These are phyloP conservation scores for Agapornis roseicollis DNA, from an alignment of 2,113 vertebrate species.

Conservation along the genomic window DNA sequence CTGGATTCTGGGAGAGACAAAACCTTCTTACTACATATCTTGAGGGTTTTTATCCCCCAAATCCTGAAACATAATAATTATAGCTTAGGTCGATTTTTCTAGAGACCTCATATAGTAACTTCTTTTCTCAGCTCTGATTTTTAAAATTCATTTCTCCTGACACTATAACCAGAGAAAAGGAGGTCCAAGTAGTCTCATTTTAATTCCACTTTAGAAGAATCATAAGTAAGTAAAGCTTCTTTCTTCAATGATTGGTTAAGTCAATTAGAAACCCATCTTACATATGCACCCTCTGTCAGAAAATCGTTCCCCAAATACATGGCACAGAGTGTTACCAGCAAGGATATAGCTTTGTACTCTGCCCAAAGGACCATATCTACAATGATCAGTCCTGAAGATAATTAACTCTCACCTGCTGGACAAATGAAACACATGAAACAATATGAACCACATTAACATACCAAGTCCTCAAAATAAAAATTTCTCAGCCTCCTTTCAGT, in stretches of 20 bases:
- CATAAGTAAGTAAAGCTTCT: background rate
- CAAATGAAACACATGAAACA: background rate
- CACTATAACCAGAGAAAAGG: background rate
- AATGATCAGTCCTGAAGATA: background rate
- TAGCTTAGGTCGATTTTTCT: background rate
- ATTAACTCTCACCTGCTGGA: background rate
- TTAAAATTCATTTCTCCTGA: background rate
- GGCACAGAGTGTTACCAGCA: background rate
- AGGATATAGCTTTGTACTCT: background rate
- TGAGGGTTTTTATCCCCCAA: background rate
- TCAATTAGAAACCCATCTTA: background rate
- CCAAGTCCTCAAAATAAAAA: background rate
- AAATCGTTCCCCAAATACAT: background rate
- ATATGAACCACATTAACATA: accelerated
- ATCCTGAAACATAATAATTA: slow-evolving; percentile 15
- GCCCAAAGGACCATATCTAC: background rate
- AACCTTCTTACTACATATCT: background rate
- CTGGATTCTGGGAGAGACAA: slow-evolving; percentile 20
- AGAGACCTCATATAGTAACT: background rate
- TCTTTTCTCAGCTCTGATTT: background rate
- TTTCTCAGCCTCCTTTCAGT: background rate
- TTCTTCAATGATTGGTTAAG: background rate
- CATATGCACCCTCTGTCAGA: background rate
- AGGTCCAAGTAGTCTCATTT: background rate
- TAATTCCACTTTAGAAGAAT: background rate